Evolutionary conservation across 1,140 invertebrate genomes (phyloP).

Genomic region (Cheumatopsyche charites): DNA sequence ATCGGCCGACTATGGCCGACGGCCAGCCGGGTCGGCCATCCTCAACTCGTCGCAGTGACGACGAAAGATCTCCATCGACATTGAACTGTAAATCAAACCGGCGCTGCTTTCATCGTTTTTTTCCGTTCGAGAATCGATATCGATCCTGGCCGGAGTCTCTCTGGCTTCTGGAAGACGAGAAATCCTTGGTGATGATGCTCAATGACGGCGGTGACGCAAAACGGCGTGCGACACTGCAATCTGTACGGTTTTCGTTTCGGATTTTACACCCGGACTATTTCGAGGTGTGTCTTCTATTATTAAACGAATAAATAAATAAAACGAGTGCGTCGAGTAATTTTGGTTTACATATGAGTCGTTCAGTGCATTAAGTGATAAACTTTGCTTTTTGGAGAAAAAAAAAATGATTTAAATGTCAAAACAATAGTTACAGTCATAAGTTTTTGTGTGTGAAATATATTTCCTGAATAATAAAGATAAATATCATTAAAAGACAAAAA

Average conservation of each 20-base stretch:
- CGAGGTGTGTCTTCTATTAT: neutral
- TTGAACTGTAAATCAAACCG: constrained; percentile 24
- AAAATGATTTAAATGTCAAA: too few species aligned
- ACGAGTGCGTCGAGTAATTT: too few species aligned
- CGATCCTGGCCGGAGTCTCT: too few species aligned
- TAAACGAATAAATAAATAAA: neutral
- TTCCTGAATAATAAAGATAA: too few species aligned
- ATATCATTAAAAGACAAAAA: too few species aligned
- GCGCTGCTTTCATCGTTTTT: neutral
- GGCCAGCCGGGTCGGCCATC: constrained; percentile 6
- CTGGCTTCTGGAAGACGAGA: neutral
- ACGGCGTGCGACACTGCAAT: constrained; percentile 6
- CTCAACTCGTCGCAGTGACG: constrained; percentile 1
- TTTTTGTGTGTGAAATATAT: too few species aligned
- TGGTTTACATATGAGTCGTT: too few species aligned
- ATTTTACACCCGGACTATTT: neutral
- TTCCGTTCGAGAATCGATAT: too few species aligned
- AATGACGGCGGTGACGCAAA: constrained; percentile 26
- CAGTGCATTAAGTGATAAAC: too few species aligned
- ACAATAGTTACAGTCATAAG: too few species aligned
- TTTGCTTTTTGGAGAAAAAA: too few species aligned
- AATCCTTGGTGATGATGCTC: neutral
- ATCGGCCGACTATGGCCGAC: constrained; percentile 6
- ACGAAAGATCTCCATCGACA: constrained; percentile 24
- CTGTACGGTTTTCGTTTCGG: neutral